A percentile compares a stretch with the other conserved stretches of the same genome.
phyloP scores from a whole-genome alignment of 2,113 vertebrate species.

The Mandrillus leucophaeus region DNA sequence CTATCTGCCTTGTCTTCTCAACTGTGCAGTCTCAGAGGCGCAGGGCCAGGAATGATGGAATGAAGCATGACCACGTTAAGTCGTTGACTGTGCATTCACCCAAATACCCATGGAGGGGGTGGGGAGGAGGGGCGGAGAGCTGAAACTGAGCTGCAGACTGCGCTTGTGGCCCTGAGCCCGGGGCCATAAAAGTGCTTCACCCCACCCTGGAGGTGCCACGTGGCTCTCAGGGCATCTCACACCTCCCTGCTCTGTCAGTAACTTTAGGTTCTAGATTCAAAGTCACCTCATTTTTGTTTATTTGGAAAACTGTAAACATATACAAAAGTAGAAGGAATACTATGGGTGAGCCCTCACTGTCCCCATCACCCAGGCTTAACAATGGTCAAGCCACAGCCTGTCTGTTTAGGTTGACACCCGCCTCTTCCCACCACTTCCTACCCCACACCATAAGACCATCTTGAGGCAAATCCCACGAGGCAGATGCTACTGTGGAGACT shows the following conservation, averaged over 20 bases:
- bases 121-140: too few species aligned
- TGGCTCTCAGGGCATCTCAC: neutral
- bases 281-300: neutral
- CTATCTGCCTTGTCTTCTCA: neutral
- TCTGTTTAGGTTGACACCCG: too few species aligned
- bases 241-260: neutral
- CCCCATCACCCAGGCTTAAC: accelerated
- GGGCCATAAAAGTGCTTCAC: too few species aligned
- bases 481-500: neutral
- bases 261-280: too few species aligned
- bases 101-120: too few species aligned
- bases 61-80: neutral
- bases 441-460: accelerated
- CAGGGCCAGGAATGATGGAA: neutral
- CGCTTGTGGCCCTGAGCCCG: accelerated
- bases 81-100: too few species aligned
- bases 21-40: neutral
- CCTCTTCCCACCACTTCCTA: neutral
- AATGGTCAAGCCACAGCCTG: accelerated
- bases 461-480: neutral
- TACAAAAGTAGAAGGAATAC: neutral
- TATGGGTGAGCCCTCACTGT: accelerated
- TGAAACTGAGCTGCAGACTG: neutral
- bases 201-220: accelerated
- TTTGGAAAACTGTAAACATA: neutral